These are phyloP conservation scores for Rutpela maculata DNA, from an alignment of 2,888 invertebrate genomes.

Conservation along the genomic window DNA sequence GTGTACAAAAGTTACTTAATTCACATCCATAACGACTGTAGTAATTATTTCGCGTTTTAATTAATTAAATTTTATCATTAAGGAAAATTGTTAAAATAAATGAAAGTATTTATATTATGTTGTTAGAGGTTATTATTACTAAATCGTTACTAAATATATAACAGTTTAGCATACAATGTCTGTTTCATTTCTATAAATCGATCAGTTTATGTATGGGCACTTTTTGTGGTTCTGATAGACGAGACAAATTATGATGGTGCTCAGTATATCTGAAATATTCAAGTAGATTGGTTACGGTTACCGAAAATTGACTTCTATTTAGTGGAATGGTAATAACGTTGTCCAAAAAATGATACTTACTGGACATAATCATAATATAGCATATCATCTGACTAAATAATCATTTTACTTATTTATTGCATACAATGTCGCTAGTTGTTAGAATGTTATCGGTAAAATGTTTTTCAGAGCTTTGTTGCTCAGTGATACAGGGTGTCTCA, in stretches of 20 bases:
- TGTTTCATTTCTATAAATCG: conserved; percentile 22
- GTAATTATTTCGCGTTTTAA: neutral
- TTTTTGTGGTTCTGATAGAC: conserved; percentile 48
- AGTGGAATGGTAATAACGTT: neutral
- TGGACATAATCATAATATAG: too few relatives aligned
- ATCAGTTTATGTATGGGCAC: conserved; percentile 34
- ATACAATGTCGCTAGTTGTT: too few relatives aligned
- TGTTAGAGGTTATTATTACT: neutral
- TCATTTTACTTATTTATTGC: too few relatives aligned
- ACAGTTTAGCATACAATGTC: conserved; percentile 20
- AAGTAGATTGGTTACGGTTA: conserved; percentile 14
- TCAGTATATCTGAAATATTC: conserved; percentile 43
- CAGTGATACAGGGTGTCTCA: too few relatives aligned
- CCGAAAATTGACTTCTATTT: conserved; percentile 4
- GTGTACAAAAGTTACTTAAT: neutral
- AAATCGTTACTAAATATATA: neutral
- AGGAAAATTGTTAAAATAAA: neutral
- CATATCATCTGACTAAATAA: too few relatives aligned
- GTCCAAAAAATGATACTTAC: too few relatives aligned
- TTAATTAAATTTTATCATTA: neutral
- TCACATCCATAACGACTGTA: neutral
- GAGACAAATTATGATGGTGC: conserved; percentile 48
- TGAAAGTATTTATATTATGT: neutral
- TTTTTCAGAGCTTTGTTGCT: too few relatives aligned
- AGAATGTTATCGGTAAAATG: too few relatives aligned